phyloP scores from a whole-genome alignment of 2,888 invertebrate genomes.

The Kryphioiulus occultus region DNA sequence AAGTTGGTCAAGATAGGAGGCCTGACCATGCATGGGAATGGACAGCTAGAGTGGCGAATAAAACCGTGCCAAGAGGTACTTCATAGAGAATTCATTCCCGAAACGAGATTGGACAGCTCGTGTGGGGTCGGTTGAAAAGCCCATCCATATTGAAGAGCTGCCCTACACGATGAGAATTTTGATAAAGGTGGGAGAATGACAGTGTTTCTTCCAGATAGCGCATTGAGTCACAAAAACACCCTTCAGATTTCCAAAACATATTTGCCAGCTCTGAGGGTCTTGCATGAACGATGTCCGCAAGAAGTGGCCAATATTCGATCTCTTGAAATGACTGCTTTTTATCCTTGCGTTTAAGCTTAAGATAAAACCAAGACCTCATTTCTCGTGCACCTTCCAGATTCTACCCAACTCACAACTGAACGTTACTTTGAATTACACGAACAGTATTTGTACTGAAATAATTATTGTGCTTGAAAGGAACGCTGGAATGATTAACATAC shows the following conservation, averaged over 20 bases:
- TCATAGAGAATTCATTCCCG: conserved; percentile 36
- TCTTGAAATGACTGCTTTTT: background rate
- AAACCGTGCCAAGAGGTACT: conserved; percentile 39
- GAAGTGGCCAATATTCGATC: no score
- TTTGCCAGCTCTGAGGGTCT: no score
- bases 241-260: background rate
- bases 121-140: background rate
- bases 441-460: no score
- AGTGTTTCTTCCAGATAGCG: background rate
- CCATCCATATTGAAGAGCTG: conserved; percentile 32
- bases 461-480: no score
- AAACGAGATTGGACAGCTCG: conserved; percentile 31
- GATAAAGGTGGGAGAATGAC: background rate
- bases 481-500: no score
- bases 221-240: background rate
- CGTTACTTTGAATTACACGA: no score
- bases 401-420: no score
- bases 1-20: background rate
- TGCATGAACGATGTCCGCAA: no score
- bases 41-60: conserved; percentile 32
- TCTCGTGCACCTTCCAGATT: no score
- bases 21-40: conserved; percentile 27
- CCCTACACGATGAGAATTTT: conserved; percentile 21
- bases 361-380: no score
- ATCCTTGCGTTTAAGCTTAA: background rate